phyloP scores from a whole-genome alignment of 1,140 invertebrate species.

The Bombus ignitus region DNA sequence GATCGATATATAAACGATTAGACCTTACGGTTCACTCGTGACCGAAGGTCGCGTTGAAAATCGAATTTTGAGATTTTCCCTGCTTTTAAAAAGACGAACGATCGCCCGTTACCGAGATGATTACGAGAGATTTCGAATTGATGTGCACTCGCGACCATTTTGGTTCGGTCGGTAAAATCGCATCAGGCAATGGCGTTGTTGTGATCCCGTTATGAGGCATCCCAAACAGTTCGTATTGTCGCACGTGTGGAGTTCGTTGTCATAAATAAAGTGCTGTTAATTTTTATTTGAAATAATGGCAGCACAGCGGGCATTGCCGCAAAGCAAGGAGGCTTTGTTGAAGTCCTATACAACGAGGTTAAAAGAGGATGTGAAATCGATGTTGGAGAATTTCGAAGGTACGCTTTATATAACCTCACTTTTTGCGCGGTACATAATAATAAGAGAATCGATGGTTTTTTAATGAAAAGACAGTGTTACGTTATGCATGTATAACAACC shows the following conservation, averaged over 20 bases:
- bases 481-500: neutral
- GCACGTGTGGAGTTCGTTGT: no score
- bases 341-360: slow-evolving; percentile 96
- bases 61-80: neutral
- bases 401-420: slow-evolving; percentile 85
- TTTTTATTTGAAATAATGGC: slow-evolving; percentile 77
- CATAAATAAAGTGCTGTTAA: neutral
- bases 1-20: slow-evolving; percentile 62
- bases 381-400: slow-evolving; percentile 98
- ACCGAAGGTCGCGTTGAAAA: no score
- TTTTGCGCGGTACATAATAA: neutral
- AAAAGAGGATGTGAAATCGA: slow-evolving; percentile 98
- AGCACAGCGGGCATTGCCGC: slow-evolving; percentile 87
- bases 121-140: neutral
- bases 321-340: slow-evolving; percentile 96
- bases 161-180: slow-evolving; percentile 26
- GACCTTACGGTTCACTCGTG: neutral
- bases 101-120: neutral
- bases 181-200: slow-evolving; percentile 8
- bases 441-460: neutral
- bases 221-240: neutral
- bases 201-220: neutral
- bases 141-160: neutral
- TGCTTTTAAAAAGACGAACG: neutral
- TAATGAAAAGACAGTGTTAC: neutral